These are phyloP conservation scores for Heterotis niloticus DNA, from an alignment of 2,113 vertebrate genomes.

Conservation along the genomic window DNA sequence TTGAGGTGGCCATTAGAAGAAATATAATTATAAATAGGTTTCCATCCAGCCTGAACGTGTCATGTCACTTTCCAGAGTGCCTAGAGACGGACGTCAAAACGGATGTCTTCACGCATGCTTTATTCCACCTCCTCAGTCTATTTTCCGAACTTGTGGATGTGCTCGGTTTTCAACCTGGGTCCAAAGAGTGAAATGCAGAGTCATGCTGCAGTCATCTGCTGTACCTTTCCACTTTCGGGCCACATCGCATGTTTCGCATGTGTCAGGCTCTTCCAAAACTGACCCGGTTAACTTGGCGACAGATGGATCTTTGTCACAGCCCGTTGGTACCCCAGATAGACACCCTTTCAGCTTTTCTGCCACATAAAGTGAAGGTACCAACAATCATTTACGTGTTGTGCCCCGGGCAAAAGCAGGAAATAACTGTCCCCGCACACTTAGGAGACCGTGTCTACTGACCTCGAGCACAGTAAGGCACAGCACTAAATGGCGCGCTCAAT, in stretches of 20 bases:
- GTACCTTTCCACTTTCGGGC: not conserved
- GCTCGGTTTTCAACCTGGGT: no score
- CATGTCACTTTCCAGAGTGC: slow-evolving; percentile 68
- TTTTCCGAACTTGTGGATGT: no score
- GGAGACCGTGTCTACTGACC: not conserved
- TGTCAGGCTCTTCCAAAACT: not conserved
- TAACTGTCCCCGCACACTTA: not conserved
- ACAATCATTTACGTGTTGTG: not conserved
- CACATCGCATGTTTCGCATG: not conserved
- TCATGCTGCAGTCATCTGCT: not conserved
- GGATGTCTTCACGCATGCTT: not conserved
- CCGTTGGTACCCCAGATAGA: slow-evolving; percentile 9
- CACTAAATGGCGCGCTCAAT: not conserved
- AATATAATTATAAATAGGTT: no score
- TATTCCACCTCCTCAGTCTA: no score
- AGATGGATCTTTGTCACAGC: slow-evolving; percentile 18
- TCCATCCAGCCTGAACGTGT: slow-evolving; percentile 65
- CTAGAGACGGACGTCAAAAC: slow-evolving; percentile 37
- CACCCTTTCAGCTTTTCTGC: not conserved
- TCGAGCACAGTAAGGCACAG: not conserved
- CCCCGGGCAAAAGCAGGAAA: slow-evolving; percentile 1
- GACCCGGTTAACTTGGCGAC: not conserved
- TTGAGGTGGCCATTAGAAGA: no score
- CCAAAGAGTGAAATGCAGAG: not conserved
- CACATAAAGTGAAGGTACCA: not conserved